phyloP scores from a whole-genome alignment of 1,140 invertebrate species.

The Limonius californicus region DNA sequence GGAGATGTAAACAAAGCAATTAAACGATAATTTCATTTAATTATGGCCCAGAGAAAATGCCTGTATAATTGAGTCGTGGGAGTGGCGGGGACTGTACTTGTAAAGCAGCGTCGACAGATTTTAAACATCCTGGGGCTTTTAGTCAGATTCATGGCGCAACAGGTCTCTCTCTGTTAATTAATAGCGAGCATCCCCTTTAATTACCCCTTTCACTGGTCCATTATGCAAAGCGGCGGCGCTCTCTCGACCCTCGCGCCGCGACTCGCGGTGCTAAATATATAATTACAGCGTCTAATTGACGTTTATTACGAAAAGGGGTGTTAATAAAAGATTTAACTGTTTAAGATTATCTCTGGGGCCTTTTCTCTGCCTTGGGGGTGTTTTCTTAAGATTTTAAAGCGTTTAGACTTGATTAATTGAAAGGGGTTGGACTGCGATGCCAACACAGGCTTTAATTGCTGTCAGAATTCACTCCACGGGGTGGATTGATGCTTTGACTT shows the following conservation, averaged over 20 bases:
- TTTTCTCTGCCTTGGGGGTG: constrained; percentile 31
- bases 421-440: constrained; percentile 23
- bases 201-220: constrained; percentile 47
- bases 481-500: constrained; percentile 7
- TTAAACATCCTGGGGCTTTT: constrained; percentile 25
- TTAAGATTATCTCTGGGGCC: constrained; percentile 35
- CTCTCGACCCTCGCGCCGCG: constrained; percentile 26
- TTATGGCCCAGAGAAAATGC: constrained; percentile 20
- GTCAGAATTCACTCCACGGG: constrained; percentile 2
- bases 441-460: not conserved
- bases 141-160: constrained; percentile 35
- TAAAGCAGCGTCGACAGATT: constrained; percentile 20
- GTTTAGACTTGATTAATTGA: constrained; percentile 35
- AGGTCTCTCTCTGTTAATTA: constrained; percentile 44
- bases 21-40: constrained; percentile 36
- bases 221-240: constrained; percentile 42
- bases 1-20: constrained; percentile 33
- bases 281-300: constrained; percentile 45
- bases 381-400: constrained; percentile 29
- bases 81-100: constrained; percentile 15
- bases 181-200: constrained; percentile 44
- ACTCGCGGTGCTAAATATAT: constrained; percentile 38
- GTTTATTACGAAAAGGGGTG: constrained; percentile 46
- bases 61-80: constrained; percentile 17
- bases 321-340: constrained; percentile 43